Base-by-base conservation (phyloP, 2,113 vertebrate genomes). In the Limnothrissa miodon region DNA sequence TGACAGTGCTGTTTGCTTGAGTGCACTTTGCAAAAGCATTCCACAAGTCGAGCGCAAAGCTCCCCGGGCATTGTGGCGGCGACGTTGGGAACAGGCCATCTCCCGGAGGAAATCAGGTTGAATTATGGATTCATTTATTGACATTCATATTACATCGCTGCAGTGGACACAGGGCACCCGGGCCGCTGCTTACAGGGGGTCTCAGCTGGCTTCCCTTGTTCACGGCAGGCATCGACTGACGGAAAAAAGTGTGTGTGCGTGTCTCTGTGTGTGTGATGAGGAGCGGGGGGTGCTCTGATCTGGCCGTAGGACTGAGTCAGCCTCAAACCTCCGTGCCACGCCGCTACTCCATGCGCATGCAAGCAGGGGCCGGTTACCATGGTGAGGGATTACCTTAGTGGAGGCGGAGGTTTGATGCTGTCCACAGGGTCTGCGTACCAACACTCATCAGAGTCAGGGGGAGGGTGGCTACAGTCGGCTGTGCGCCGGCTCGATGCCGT, bases 291-390 rank as follows among this genome's bases (percentile, higher is more conserved):
- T n/a, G n/a, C 62, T 70, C 25, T 70, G 62, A 70, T 70, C 62
- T 13, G 29, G 33, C 62, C 56, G n/a, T 5, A 25, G 56, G n/a
- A 62, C n/a, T 25, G 56, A 62, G 29, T n/a, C 56, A 62, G 33
- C 17, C 62, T 29, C 62, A 13, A 70, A 13, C 62, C 62, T 70
- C 62, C 29, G 42, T 42, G 42, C n/a, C n/a, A n/a, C 6, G 42
- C 42, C 42, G 42, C 42, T 6, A 42, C 42, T 42, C 42, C 42
- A 42, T 42, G 42, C 11, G 33, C 29, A 17, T 29, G 19, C 56
- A n/a, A 6, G 56, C n/a, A n/a, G 25, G 59, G 59, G 59, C 59
- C 79, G 79, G 87, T 88, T 88, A 84, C 87, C 87, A 87, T 88
- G 86, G 87, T 82, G 86, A 88, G 44, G 23, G 83, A 85, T 82